Percentiles rank a stretch among this genome's conserved stretches.
phyloP scores from a whole-genome alignment of 2,797 vertebrate species.

The Rachycentron canadum region DNA sequence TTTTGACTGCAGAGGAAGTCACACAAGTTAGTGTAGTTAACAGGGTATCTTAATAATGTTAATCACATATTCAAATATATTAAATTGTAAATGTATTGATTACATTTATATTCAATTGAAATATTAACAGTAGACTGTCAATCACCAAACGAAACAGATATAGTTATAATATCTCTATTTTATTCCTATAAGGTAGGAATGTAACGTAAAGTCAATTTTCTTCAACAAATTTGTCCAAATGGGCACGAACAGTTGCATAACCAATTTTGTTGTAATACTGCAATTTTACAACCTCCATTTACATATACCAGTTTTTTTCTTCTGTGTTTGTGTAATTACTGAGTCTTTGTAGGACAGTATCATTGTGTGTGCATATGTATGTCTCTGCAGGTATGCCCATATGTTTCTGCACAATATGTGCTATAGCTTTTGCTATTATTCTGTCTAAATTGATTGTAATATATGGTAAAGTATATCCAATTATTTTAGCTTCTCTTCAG shows the following conservation, averaged over 20 bases:
- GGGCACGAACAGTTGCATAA: neutral
- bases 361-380: neutral
- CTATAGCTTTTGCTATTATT: conserved; percentile 13
- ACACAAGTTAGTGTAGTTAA: neutral
- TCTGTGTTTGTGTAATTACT: neutral
- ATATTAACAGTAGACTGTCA: neutral
- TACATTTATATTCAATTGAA: neutral
- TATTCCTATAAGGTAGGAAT: neutral
- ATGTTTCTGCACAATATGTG: conserved; percentile 1
- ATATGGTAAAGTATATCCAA: conserved; percentile 9
- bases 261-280: too few relatives aligned
- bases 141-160: neutral
- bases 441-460: conserved; percentile 12
- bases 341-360: neutral
- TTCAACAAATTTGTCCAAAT: neutral
- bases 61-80: neutral
- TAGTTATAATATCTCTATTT: neutral
- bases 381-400: neutral
- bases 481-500: conserved; percentile 40
- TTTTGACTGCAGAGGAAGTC: neutral
- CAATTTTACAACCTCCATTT: neutral
- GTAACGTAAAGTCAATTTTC: neutral
- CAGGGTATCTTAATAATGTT: neutral
- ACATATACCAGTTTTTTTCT: neutral
- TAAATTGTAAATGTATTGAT: neutral